Evolutionary conservation across 1,140 invertebrate genomes (phyloP), one percentile per base, ranked within the genome.

Genomic region (Zaprionus ghesquierei): DNA sequence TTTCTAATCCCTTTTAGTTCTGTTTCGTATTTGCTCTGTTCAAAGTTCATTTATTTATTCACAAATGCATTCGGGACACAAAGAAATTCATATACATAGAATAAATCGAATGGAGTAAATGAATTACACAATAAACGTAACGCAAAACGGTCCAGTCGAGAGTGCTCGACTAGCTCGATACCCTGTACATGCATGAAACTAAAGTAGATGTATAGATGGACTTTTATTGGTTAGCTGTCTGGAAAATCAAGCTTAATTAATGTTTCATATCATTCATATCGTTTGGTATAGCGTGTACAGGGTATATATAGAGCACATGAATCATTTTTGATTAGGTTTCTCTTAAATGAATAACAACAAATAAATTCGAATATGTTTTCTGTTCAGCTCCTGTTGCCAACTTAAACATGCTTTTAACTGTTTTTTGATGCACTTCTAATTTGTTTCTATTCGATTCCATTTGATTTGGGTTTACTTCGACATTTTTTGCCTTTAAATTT

Each of bases 41-140:
- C 46, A 23, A 15, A 64, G n/a, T 54, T 55, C 10, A 51, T 64
- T 64, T 65, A 70, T 68, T 68, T 60, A 60, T 65, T 33, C 41
- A 18, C 23, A 60, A 61, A 56, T 56, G 27, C 50, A 70, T 70
- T 56, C 60, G 13, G 50, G 38, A 58, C 20, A 64, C 22, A 51
- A 70, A 8, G 29, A 59, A 35, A n/a, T 35, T 51, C n/a, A n/a
- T 58, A n/a, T n/a, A n/a, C n/a, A 58, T 23, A n/a, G 6, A 41
- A 58, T 38, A 56, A 20, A 38, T 23, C 33, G 18, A 56, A 41
- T 10, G 3, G 8, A 18, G 20, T 20, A n/a, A 20, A 63, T 29
- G 22, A 56, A 70, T 29, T 60, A 58, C 41, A 63, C 29, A 46
- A 29, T 59, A 59, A 46, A 58, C 3, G 27, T 41, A 41, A 15